These are phyloP conservation scores for Suillia variegata DNA, from an alignment of 2,888 invertebrate genomes.

Conservation along the genomic window DNA sequence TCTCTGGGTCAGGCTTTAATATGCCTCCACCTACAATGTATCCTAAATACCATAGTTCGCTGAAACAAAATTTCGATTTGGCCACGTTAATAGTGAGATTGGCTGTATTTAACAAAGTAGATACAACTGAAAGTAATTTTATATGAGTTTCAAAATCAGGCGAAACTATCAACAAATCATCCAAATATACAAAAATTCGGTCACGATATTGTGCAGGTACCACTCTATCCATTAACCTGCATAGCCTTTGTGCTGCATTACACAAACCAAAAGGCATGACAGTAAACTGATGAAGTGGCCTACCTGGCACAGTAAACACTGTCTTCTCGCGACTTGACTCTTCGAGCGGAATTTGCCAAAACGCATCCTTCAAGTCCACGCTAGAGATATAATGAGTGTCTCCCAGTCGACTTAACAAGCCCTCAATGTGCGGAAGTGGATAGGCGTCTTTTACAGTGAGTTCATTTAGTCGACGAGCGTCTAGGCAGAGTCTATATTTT, in stretches of 20 bases:
- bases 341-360: constrained; percentile 19
- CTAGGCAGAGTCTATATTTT: neutral
- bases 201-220: neutral
- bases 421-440: neutral
- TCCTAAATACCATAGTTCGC: constrained; percentile 15
- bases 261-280: constrained; percentile 18
- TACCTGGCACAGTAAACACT: neutral
- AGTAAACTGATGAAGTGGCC: neutral
- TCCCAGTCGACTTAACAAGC: neutral
- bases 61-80: constrained; percentile 23
- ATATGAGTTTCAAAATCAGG: neutral
- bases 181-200: neutral
- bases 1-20: constrained; percentile 17
- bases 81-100: constrained; percentile 21
- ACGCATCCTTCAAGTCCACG: neutral
- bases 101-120: constrained; percentile 1
- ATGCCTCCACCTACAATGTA: constrained; percentile 22
- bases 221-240: constrained; percentile 28
- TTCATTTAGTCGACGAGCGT: neutral
- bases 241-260: constrained; percentile 16
- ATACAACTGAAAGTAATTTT: constrained; percentile 1
- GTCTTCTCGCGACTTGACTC: neutral
- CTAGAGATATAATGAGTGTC: neutral
- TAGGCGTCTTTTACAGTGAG: neutral
- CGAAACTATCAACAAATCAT: neutral